Base-by-base conservation (phyloP, 2,797 vertebrate species). In the Ficedula albicollis region DNA sequence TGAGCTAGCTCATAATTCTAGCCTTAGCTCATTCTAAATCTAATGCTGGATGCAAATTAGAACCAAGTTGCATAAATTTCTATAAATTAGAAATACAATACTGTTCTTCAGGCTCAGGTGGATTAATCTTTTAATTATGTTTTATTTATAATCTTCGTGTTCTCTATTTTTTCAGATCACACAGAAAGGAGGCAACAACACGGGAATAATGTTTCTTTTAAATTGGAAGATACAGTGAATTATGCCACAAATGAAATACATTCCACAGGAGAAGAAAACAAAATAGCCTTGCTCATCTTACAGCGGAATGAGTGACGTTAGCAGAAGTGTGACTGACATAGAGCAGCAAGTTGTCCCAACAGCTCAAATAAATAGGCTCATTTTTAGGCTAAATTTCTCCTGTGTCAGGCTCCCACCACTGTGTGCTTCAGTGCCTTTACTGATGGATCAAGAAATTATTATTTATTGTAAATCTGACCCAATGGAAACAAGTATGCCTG, bases 301-400 rank as follows among this genome's bases (percentile, higher is more conserved):
- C 13, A 27, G 49, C 13, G 15, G 39, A 73, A 59, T 46, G 17
- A 30, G 15, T 13, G 16, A 18, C 0, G 0, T 22, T 13, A 41
- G 30, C 22, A 15, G 43, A 34, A 74, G 19, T 0, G 1, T 70
- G 72, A 66, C 25, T 32, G 14, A 36, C 5, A 6, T n/a, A 11
- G 27, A 13, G 23, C 21, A 87, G 20, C 18, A 52, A 52, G 16
- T 34, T 74, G 9, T 52, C 26, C 27, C 13, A 52, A 60, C 1
- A 63, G 10, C 30, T 73, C 39, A 23, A 73, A 36, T 29, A 55
- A 69, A 48, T 3, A 19, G 2, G 3, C 9, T 48, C 7, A 15
- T 21, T 85, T 78, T 41, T 11, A 63, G 29, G n/a, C 13, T 23
- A 22, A 54, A 38, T 29, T 46, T 18, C 29, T 46, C n/a, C 58